Percentiles rank a stretch among this genome's conserved stretches.
These are phyloP conservation scores for Pachyrhynchus sulphureomaculatus DNA, from an alignment of 1,140 invertebrate genomes.

Conservation along the genomic window DNA sequence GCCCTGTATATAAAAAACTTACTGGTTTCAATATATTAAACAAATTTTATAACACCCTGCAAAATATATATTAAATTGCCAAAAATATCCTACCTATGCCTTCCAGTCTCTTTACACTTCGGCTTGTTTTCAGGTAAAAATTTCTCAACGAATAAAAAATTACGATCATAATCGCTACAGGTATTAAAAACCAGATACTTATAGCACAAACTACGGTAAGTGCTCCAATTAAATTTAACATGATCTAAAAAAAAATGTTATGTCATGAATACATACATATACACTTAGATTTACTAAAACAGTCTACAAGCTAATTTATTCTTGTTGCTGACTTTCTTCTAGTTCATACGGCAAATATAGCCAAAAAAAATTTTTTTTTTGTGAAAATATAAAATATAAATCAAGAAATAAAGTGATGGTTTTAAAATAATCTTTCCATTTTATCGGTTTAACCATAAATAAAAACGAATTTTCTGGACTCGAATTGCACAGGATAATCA, in stretches of 20 bases:
- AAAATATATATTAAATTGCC: neutral
- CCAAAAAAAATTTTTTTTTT: too few species aligned
- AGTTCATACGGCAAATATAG: too few species aligned
- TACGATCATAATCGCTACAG: conserved; percentile 65
- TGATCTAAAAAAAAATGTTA: conserved; percentile 9
- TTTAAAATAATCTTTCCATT: too few species aligned
- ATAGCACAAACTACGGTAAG: conserved; percentile 46
- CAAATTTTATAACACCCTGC: neutral
- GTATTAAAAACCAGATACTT: conserved; percentile 63
- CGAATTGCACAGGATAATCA: too few species aligned
- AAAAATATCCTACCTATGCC: conserved; percentile 50
- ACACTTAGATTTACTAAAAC: neutral
- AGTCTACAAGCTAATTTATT: neutral
- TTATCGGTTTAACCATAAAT: too few species aligned
- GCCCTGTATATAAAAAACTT: too few species aligned
- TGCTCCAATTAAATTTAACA: conserved; percentile 41
- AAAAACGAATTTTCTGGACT: too few species aligned
- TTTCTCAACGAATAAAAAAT: conserved; percentile 72
- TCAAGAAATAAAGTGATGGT: too few species aligned
- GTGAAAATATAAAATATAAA: too few species aligned
- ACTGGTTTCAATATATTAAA: too few species aligned
- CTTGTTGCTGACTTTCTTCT: too few species aligned
- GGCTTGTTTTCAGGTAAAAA: conserved; percentile 68
- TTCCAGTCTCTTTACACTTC: conserved; percentile 69
- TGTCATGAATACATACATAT: neutral